phyloP scores from a whole-genome alignment of 2,888 invertebrate species.

The Mimas tiliae region DNA sequence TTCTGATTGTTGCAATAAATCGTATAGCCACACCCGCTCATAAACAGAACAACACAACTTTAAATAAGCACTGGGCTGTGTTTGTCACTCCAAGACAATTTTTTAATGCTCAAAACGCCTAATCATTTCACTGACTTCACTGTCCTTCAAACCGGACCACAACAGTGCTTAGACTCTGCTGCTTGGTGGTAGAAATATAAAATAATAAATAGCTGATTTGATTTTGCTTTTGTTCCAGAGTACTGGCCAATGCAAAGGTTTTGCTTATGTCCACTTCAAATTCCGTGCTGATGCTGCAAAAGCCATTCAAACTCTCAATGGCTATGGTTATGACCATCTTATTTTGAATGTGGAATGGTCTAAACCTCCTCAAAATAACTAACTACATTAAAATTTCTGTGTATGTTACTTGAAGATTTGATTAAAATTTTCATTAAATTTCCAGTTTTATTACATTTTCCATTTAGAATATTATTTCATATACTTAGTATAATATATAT shows the following conservation, averaged over 20 bases:
- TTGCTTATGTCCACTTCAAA: slow-evolving; percentile 99
- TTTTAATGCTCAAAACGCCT: too few relatives aligned
- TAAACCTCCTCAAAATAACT: slow-evolving; percentile 88
- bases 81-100: too few relatives aligned
- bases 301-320: slow-evolving; percentile 95
- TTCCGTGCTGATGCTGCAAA: slow-evolving; percentile 95
- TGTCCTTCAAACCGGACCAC: too few relatives aligned
- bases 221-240: slow-evolving; percentile 68
- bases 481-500: too few relatives aligned
- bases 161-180: too few relatives aligned
- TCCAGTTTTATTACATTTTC: slow-evolving; percentile 21
- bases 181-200: too few relatives aligned
- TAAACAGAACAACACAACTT: too few relatives aligned
- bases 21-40: too few relatives aligned
- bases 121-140: too few relatives aligned
- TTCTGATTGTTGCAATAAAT: too few relatives aligned
- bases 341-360: slow-evolving; percentile 99
- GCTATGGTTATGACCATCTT: slow-evolving; percentile 98
- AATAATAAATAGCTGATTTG: too few relatives aligned
- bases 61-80: too few relatives aligned
- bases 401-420: slow-evolving; percentile 39
- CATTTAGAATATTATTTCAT: background rate
- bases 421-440: slow-evolving; percentile 41
- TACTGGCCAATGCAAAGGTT: slow-evolving; percentile 96
- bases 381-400: slow-evolving; percentile 50